phyloP scores from a whole-genome alignment of 2,888 invertebrate species.

The Punctoribates punctum region DNA sequence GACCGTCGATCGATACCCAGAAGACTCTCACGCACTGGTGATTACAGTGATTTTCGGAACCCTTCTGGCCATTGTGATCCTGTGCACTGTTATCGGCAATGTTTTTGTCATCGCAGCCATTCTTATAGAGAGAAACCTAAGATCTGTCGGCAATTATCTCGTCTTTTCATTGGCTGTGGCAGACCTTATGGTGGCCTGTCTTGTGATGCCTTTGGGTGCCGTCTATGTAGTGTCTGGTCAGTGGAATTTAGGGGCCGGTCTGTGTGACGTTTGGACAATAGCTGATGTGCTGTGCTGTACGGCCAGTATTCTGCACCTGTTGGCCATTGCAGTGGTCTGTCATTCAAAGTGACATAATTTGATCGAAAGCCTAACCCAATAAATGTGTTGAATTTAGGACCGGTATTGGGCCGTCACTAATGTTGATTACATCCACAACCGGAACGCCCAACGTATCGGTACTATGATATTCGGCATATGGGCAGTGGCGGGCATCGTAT shows the following conservation, averaged over 20 bases:
- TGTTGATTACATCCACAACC: constrained; percentile 89
- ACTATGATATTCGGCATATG: constrained; percentile 60
- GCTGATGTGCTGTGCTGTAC: constrained; percentile 95
- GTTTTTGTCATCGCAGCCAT: constrained; percentile 98
- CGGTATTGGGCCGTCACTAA: constrained; percentile 97
- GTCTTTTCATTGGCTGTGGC: constrained; percentile 95
- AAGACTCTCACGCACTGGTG: too few species aligned
- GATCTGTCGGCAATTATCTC: constrained; percentile 92
- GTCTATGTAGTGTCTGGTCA: constrained; percentile 76
- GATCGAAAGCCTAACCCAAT: too few species aligned
- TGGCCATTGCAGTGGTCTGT: constrained; percentile 40
- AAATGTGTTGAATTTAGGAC: too few species aligned
- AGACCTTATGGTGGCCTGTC: constrained; percentile 91
- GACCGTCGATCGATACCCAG: too few species aligned
- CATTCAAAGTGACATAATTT: too few species aligned
- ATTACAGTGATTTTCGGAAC: too few species aligned
- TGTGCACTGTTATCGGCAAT: constrained; percentile 64
- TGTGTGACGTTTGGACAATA: constrained; percentile 96
- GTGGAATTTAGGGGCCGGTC: constrained; percentile 84
- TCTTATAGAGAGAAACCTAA: constrained; percentile 83
- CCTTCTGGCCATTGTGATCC: too few species aligned
- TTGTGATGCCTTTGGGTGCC: constrained; percentile 88
- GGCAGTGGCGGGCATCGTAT: constrained; percentile 56
- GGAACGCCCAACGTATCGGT: constrained; percentile 80
- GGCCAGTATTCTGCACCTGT: constrained; percentile 46